Evolutionary conservation across 2,113 vertebrate genomes (phyloP), one percentile per base, ranked within the genome.

Genomic region (Gnathonemus echidnorhynchus): DNA sequence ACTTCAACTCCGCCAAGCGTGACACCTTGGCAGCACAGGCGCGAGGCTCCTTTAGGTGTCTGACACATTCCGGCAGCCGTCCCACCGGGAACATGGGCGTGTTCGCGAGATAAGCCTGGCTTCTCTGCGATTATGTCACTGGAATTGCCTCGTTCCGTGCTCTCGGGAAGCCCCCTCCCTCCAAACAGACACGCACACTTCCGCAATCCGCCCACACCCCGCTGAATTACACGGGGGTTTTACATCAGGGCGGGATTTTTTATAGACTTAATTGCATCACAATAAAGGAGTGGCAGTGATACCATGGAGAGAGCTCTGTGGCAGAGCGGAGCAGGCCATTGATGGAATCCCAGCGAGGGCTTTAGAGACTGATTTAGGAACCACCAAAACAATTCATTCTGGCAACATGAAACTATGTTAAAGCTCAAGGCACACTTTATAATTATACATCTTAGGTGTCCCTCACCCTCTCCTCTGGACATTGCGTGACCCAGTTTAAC

Each of bases 81-180:
- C 91, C 93, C 92, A 92, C 92, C 91, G 90, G 90, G 90, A 93
- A 92, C 92, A 92, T 88, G 85, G 89, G 92, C 90, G 21, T 90
- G 88, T 90, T 92, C 27, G 52, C 48, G 85, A 93, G 93, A 95
- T 94, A 94, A 94, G 94, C 93, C 94, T 92, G 27, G 89, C 91
- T 92, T 92, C 89, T 93, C 89, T 53, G 48, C 89, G 91, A 94
- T 94, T 93, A 91, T 94, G 93, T 91, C 91, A 92, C 90, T 93
- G 90, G 91, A 92, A 91, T 66, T 11, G 24, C 52, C 77, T 85
- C 86, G 87, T 88, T 70, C 62, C 35, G n/a, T 42, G 31, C 46
- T 70, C 89, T 89, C 90, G 53, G 89, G 89, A 86, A 87, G 80
- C 49, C 35, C 50, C 48, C 87, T 19, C 35, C 53, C 86, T 77